phyloP scores from a whole-genome alignment of 2,113 vertebrate species.

The Cinclus mexicanus region DNA sequence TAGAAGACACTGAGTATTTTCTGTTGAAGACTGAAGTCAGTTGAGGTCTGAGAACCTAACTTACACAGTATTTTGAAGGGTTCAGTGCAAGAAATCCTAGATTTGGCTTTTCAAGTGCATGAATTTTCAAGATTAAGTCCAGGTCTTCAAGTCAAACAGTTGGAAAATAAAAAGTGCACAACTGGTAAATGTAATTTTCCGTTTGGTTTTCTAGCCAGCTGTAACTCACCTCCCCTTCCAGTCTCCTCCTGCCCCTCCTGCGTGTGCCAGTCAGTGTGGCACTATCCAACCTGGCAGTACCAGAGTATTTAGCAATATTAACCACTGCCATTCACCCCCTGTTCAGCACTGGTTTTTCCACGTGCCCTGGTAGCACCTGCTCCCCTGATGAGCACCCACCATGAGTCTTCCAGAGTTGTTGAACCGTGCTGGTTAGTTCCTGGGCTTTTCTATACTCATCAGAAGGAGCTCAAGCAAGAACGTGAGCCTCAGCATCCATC shows the following conservation, averaged over 20 bases:
- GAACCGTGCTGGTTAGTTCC: accelerated
- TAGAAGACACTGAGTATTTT: neutral
- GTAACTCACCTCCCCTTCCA: neutral
- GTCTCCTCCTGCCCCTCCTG: neutral
- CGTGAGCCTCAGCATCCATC: accelerated
- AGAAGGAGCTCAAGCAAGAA: neutral
- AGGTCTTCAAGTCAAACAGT: neutral
- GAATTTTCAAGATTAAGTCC: neutral
- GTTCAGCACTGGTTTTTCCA: accelerated
- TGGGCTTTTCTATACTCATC: neutral
- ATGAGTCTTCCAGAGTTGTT: neutral
- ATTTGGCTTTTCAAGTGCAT: neutral
- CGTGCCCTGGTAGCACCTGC: too few relatives aligned
- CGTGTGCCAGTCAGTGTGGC: neutral
- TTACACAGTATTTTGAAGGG: neutral
- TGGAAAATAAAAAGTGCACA: neutral
- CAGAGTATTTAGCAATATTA: neutral
- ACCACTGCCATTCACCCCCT: neutral
- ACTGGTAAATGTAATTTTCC: neutral
- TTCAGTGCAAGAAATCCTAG: neutral
- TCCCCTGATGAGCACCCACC: neutral
- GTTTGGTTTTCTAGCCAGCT: neutral
- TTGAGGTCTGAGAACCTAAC: neutral
- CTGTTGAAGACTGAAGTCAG: neutral
- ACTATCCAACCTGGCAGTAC: neutral